These are phyloP conservation scores for Hirundo rustica DNA, from an alignment of 2,797 vertebrate species.

Conservation along the genomic window DNA sequence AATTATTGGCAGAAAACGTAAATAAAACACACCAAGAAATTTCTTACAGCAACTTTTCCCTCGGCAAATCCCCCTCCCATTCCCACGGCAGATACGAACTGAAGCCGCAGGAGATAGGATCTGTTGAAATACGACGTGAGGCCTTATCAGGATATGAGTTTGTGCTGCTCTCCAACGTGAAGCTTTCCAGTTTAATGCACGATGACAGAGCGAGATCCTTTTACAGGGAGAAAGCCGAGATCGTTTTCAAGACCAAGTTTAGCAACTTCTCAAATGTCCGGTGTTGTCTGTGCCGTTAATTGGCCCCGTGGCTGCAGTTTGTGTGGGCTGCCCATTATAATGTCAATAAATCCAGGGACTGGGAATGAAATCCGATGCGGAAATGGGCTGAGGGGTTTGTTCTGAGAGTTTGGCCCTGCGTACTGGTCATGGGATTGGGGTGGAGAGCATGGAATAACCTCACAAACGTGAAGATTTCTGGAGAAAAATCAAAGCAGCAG, in stretches of 20 bases:
- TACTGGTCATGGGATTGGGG: fast-evolving
- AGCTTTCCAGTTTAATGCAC: conserved; percentile 37
- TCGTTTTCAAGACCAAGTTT: conserved; percentile 35
- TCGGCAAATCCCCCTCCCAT: neutral
- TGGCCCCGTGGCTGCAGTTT: conserved; percentile 50
- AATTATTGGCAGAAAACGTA: neutral
- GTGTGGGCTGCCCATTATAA: conserved; percentile 57
- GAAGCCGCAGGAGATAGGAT: neutral
- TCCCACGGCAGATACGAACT: neutral
- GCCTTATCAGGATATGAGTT: neutral
- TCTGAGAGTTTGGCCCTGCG: neutral
- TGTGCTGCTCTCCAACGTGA: neutral
- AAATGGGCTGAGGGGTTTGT: neutral
- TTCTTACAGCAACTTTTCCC: neutral
- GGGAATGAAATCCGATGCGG: conserved; percentile 42
- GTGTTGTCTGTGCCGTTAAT: conserved; percentile 54
- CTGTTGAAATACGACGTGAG: neutral
- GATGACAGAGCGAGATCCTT: conserved; percentile 47
- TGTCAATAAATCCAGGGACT: conserved; percentile 56
- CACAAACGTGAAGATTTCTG: neutral
- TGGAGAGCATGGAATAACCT: fast-evolving
- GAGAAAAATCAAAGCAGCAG: neutral
- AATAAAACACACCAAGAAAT: neutral
- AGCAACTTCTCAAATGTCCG: conserved; percentile 64
- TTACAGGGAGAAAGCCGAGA: conserved; percentile 31